Evolutionary conservation across 1,140 invertebrate species (phyloP).

Genomic region (Gyrodactylus salaris): DNA sequence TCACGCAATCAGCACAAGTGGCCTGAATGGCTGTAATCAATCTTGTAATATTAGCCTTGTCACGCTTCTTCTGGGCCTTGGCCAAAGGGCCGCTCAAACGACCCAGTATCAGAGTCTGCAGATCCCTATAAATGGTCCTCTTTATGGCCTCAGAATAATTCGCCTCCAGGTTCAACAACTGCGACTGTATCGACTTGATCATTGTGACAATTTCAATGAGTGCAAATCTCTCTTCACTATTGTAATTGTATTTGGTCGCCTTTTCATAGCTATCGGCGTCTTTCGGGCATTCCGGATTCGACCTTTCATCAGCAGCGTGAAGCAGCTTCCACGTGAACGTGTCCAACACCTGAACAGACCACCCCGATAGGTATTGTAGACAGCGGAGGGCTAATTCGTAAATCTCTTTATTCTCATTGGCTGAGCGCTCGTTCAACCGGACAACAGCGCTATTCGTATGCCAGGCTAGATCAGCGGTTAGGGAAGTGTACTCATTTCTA

Average conservation of each 20-base stretch:
- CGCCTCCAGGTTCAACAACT: slow-evolving; percentile 86
- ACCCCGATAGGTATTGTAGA: slow-evolving; percentile 61
- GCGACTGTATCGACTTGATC: slow-evolving; percentile 86
- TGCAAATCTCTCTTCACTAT: slow-evolving; percentile 79
- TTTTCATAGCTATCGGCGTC: slow-evolving; percentile 98
- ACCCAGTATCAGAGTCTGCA: slow-evolving; percentile 86
- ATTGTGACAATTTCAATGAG: slow-evolving; percentile 91
- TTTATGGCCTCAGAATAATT: slow-evolving; percentile 80
- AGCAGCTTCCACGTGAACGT: slow-evolving; percentile 76
- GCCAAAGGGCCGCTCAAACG: slow-evolving; percentile 53
- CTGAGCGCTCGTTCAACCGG: slow-evolving; percentile 38
- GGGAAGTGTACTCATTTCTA: slow-evolving; percentile 73
- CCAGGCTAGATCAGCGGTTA: slow-evolving; percentile 69
- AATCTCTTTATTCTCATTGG: slow-evolving; percentile 63
- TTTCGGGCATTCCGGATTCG: slow-evolving; percentile 63
- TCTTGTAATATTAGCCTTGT: slow-evolving; percentile 15
- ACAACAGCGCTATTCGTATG: slow-evolving; percentile 38
- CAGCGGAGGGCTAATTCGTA: slow-evolving; percentile 58
- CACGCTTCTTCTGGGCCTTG: slow-evolving; percentile 89
- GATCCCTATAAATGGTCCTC: slow-evolving; percentile 63
- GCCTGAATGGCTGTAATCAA: background rate
- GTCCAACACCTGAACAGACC: slow-evolving; percentile 51
- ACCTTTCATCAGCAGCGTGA: slow-evolving; percentile 81
- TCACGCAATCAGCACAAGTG: background rate
- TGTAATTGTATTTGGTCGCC: slow-evolving; percentile 87